Percentiles rank a stretch among this genome's conserved stretches.
These are phyloP conservation scores for Mamestra brassicae DNA, from an alignment of 2,888 invertebrate genomes.

Conservation along the genomic window DNA sequence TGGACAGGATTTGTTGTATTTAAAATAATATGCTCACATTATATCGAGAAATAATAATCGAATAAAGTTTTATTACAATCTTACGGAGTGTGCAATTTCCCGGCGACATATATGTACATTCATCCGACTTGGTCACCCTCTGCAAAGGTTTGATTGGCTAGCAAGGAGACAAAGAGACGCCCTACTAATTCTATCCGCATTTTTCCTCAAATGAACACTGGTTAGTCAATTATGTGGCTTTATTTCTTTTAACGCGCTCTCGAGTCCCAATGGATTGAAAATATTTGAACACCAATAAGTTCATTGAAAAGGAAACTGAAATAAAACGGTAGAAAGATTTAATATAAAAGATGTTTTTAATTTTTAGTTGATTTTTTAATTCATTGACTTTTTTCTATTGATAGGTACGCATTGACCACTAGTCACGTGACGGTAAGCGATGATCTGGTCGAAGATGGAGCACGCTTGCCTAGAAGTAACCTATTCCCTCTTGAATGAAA, in stretches of 20 bases:
- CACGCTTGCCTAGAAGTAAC: too few species aligned
- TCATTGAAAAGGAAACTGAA: constrained; percentile 33
- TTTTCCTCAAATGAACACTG: constrained; percentile 51
- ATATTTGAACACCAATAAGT: constrained; percentile 60
- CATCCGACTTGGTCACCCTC: not conserved
- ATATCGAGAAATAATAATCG: too few species aligned
- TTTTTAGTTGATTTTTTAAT: not conserved
- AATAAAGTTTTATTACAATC: too few species aligned
- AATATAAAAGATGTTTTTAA: not conserved
- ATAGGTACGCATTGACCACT: too few species aligned
- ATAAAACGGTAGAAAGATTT: not conserved
- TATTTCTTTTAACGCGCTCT: constrained; percentile 68
- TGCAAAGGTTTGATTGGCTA: constrained; percentile 64
- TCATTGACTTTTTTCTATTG: too few species aligned
- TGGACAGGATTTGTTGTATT: too few species aligned
- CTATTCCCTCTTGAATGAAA: too few species aligned
- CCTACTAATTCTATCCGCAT: constrained; percentile 48
- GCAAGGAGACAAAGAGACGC: constrained; percentile 52
- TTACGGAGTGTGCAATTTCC: too few species aligned
- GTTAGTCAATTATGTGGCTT: constrained; percentile 68
- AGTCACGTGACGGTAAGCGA: too few species aligned
- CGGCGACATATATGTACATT: not conserved
- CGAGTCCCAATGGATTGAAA: constrained; percentile 59
- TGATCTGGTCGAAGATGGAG: too few species aligned
- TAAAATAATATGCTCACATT: not conserved